A percentile compares a stretch with the other conserved stretches of the same genome.
These are phyloP conservation scores for Anoplophora glabripennis DNA, from an alignment of 1,140 invertebrate genomes.

Conservation along the genomic window DNA sequence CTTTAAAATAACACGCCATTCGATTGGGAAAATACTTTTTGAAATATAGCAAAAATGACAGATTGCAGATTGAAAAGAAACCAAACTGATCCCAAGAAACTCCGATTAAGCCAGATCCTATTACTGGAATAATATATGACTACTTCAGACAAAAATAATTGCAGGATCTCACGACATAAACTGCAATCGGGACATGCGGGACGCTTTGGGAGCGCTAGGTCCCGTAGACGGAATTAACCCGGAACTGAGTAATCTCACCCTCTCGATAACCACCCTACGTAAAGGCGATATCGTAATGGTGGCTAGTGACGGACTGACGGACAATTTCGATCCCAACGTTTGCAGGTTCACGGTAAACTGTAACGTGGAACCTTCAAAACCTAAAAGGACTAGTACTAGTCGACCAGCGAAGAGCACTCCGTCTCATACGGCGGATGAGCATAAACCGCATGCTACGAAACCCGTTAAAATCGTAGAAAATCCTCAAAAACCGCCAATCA, in stretches of 20 bases:
- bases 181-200: slow-evolving; percentile 86
- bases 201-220: slow-evolving; percentile 85
- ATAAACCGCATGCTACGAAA: neutral
- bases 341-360: slow-evolving; percentile 80
- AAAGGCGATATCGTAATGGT: slow-evolving; percentile 85
- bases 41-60: too few relatives aligned
- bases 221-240: slow-evolving; percentile 80
- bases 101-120: too few relatives aligned
- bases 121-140: too few relatives aligned
- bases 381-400: slow-evolving; percentile 7
- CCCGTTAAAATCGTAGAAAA: slow-evolving; percentile 4
- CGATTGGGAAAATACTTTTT: too few relatives aligned
- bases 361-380: slow-evolving; percentile 13
- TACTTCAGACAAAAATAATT: too few relatives aligned
- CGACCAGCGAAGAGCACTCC: slow-evolving; percentile 6
- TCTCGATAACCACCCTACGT: slow-evolving; percentile 82
- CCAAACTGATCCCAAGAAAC: too few relatives aligned
- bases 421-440: slow-evolving; percentile 5
- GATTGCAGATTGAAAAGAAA: too few relatives aligned
- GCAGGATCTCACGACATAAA: slow-evolving; percentile 85
- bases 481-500: slow-evolving; percentile 33
- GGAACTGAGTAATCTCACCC: slow-evolving; percentile 87
- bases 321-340: slow-evolving; percentile 93
- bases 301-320: slow-evolving; percentile 88
- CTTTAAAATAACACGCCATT: too few relatives aligned